Conservation (phyloP, 2,113 vertebrate species). For the Notiomystis cincta region DNA sequence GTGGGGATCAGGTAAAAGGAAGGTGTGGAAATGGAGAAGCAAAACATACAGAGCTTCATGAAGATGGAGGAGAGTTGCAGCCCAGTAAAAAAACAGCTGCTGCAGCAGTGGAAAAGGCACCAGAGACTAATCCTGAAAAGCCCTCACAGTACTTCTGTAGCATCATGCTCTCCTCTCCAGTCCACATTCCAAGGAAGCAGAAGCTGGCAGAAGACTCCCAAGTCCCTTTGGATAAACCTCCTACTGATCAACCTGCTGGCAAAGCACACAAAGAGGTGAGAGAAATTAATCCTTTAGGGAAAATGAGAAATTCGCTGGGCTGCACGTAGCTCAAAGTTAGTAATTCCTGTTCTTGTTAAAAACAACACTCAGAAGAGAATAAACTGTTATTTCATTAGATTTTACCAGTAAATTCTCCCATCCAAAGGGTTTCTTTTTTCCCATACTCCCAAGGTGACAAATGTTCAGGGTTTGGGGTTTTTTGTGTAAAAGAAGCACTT, state of each 20-base stretch:
- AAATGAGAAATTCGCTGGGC: not conserved
- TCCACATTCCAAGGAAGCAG: conserved; percentile 56
- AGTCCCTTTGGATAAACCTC: not conserved
- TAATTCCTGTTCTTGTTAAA: not conserved
- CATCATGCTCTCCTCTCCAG: conserved; percentile 49
- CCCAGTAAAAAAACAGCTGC: not conserved
- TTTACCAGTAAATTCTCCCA: not conserved
- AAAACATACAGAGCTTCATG: accelerated
- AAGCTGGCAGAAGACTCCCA: not conserved
- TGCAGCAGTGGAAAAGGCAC: not conserved
- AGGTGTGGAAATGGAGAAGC: not conserved
- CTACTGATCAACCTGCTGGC: not conserved
- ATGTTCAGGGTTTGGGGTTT: not conserved
- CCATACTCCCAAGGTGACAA: not conserved
- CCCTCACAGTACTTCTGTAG: not conserved
- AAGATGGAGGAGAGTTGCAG: not conserved
- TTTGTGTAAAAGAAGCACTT: not conserved
- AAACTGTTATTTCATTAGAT: not conserved
- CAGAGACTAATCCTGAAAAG: no score
- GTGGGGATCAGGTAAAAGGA: not conserved
- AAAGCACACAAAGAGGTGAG: conserved; percentile 35
- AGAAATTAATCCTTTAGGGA: not conserved
- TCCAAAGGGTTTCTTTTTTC: not conserved
- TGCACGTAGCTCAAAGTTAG: accelerated
- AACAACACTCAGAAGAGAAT: not conserved